Conservation (phyloP, 2,113 vertebrate genomes). For the Coptodon bakossiorum region DNA sequence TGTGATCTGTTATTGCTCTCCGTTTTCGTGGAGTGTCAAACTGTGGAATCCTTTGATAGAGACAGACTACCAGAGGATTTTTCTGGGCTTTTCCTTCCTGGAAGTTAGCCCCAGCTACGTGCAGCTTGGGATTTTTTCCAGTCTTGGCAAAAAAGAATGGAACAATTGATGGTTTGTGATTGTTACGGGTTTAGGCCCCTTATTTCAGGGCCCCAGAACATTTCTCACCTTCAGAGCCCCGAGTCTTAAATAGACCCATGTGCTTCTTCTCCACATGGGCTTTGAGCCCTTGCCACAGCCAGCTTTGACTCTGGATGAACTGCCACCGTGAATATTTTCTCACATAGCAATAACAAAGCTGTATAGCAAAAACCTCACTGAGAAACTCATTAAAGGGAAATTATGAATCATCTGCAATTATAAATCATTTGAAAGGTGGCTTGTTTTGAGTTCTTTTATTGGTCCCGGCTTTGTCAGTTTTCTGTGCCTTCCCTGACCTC, state of each 20-base stretch:
- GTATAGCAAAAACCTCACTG: neutral
- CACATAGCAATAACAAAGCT: conserved; percentile 8
- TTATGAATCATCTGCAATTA: neutral
- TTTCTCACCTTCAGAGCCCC: conserved; percentile 49
- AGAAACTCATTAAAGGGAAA: conserved; percentile 1
- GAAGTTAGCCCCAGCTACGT: conserved; percentile 33
- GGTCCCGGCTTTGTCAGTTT: conserved; percentile 5
- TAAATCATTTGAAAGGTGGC: neutral
- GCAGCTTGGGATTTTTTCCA: conserved; percentile 40
- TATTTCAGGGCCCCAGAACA: conserved; percentile 44
- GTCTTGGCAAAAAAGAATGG: conserved; percentile 45
- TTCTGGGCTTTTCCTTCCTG: conserved; percentile 55
- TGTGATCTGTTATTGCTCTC: conserved; percentile 18
- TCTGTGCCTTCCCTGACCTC: neutral
- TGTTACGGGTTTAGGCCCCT: conserved; percentile 43
- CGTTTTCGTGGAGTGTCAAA: conserved; percentile 42
- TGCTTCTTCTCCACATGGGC: conserved; percentile 6
- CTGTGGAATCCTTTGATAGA: conserved; percentile 47
- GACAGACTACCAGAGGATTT: conserved; percentile 24
- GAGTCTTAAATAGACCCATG: conserved; percentile 22
- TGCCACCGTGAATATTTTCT: conserved; percentile 24
- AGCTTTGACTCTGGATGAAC: conserved; percentile 43
- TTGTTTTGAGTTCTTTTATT: conserved; percentile 1
- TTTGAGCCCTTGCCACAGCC: conserved; percentile 9
- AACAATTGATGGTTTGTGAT: conserved; percentile 61